Conservation (phyloP, 2,113 vertebrate genomes). For the Grantiella picta region DNA sequence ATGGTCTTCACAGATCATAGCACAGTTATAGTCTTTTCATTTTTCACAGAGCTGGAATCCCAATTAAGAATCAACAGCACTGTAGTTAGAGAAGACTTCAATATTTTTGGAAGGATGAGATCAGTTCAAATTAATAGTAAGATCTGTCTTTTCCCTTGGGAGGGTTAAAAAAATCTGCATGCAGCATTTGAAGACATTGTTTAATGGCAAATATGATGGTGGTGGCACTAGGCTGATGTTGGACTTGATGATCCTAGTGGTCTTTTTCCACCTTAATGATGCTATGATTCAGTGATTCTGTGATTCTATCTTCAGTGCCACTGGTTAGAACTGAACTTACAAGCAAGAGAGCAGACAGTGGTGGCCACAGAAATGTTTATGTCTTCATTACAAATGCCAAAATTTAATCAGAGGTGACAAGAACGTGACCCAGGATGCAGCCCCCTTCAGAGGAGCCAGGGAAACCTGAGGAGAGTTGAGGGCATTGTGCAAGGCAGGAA, state of each 20-base stretch:
- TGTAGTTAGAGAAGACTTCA: neutral
- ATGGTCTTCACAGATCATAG: neutral
- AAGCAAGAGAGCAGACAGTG: neutral
- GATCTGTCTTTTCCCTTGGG: neutral
- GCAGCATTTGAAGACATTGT: neutral
- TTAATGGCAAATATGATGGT: neutral
- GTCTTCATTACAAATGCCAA: neutral
- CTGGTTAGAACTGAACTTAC: neutral
- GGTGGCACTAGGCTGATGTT: neutral
- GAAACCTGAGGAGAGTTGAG: neutral
- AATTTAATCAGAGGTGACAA: neutral
- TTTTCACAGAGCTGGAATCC: neutral
- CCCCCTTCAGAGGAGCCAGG: neutral
- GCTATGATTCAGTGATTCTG: neutral
- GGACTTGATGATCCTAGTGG: too few species aligned
- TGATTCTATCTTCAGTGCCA: neutral
- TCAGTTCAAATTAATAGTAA: neutral
- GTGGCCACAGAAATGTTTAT: neutral
- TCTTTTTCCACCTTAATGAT: accelerated
- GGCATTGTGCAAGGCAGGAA: neutral
- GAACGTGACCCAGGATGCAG: neutral
- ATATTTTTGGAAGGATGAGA: neutral
- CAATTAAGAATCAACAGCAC: neutral
- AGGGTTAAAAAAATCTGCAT: neutral
- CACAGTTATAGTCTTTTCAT: neutral